A percentile compares a stretch with the other conserved stretches of the same genome.
These are phyloP conservation scores for Misgurnus mizolepis DNA, from an alignment of 2,113 vertebrate genomes.

Conservation along the genomic window DNA sequence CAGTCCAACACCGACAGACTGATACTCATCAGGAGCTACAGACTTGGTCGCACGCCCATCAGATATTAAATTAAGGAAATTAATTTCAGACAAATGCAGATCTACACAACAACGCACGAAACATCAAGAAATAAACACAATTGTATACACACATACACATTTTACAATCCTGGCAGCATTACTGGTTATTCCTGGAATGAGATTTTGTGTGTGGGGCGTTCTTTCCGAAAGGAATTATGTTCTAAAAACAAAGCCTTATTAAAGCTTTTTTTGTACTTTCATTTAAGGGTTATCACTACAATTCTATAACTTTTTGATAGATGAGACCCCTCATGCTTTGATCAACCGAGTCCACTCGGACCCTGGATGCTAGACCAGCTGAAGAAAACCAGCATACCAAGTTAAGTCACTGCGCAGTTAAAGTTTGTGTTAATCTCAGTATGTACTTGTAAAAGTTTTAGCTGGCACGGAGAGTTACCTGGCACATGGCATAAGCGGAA, in stretches of 20 bases:
- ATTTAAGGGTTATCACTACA: too few species aligned
- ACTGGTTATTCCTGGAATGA: background rate
- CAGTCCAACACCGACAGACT: background rate
- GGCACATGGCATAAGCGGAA: conserved; percentile 17
- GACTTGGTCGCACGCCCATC: conserved; percentile 13
- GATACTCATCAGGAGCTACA: background rate
- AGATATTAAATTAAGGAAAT: background rate
- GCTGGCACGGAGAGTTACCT: conserved; percentile 26
- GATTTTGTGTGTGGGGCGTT: background rate
- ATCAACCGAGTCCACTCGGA: too few species aligned
- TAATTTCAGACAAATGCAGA: conserved; percentile 20
- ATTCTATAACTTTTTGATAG: too few species aligned
- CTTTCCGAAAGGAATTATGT: background rate
- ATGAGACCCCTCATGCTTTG: too few species aligned
- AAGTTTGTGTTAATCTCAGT: background rate
- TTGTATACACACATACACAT: background rate
- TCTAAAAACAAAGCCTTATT: too few species aligned
- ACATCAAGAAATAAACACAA: background rate
- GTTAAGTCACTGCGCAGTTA: background rate
- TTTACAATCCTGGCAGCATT: background rate
- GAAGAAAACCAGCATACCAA: background rate
- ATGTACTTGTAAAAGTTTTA: background rate
- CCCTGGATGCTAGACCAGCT: background rate
- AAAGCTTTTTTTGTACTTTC: too few species aligned
- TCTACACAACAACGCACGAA: background rate